phyloP scores from a whole-genome alignment of 35 echinoderm and acorn worm species.

The Strongylocentrotus purpuratus region DNA sequence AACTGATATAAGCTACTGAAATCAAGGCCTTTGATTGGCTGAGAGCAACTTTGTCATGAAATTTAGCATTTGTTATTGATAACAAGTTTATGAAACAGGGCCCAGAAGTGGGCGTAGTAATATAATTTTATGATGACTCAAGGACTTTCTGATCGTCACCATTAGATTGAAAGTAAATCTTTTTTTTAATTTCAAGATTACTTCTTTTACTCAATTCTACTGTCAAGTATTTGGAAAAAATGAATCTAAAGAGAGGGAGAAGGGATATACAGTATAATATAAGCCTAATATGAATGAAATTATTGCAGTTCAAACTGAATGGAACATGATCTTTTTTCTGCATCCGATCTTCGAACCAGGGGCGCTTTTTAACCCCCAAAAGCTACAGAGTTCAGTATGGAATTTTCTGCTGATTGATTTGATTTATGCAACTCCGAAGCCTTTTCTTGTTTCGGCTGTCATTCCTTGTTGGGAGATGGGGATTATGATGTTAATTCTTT shows the following conservation, averaged over 20 bases:
- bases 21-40: too few species aligned
- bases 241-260: too few species aligned
- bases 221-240: neutral
- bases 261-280: neutral
- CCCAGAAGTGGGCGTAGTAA: too few species aligned
- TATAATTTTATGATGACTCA: neutral
- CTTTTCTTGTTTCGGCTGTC: neutral
- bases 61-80: too few species aligned
- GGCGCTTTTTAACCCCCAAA: neutral
- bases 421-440: neutral
- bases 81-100: too few species aligned
- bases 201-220: too few species aligned
- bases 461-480: neutral
- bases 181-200: too few species aligned
- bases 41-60: too few species aligned
- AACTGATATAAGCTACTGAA: too few species aligned
- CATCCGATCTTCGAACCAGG: neutral
- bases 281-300: neutral
- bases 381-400: neutral
- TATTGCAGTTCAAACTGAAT: neutral
- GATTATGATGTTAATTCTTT: slow-evolving; percentile 12
- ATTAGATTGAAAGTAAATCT: too few species aligned
- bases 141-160: too few species aligned
- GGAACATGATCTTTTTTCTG: neutral
- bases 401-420: neutral